Percentiles rank a stretch among this genome's conserved stretches.
Conservation (phyloP, 2,888 invertebrate genomes). For the Tenthredo notha region DNA sequence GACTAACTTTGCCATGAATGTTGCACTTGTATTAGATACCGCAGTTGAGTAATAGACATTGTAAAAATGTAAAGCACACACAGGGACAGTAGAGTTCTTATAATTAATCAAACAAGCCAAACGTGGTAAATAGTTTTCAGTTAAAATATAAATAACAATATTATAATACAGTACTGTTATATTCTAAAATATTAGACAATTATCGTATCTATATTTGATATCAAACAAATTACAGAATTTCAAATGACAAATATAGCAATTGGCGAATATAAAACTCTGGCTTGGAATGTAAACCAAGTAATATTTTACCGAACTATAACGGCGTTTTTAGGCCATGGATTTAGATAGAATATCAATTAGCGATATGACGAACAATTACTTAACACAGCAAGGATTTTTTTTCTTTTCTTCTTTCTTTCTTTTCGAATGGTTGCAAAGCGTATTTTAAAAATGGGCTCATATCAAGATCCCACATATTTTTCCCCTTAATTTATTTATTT, state of each 20-base stretch:
- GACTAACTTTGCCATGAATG: conserved; percentile 25
- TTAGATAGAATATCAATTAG: neutral
- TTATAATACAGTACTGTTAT: conserved; percentile 22
- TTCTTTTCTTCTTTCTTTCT: neutral
- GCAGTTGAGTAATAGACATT: conserved; percentile 26
- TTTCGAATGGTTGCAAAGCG: conserved; percentile 17
- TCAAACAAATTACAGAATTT: conserved; percentile 10
- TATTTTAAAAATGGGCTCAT: conserved; percentile 29
- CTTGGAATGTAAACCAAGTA: conserved; percentile 37
- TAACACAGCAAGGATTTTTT: conserved; percentile 14
- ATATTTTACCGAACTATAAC: conserved; percentile 27
- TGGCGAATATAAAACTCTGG: conserved; percentile 26
- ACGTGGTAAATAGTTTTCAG: conserved; percentile 18
- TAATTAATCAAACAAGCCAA: conserved; percentile 30
- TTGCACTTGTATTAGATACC: neutral
- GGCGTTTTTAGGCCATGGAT: neutral
- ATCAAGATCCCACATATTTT: conserved; percentile 6
- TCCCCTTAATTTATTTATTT: neutral
- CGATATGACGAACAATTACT: conserved; percentile 40
- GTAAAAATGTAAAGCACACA: conserved; percentile 44
- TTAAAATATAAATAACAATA: conserved; percentile 40
- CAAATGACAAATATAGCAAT: neutral
- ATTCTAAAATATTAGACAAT: conserved; percentile 36
- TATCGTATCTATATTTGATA: neutral
- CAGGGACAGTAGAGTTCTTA: conserved; percentile 9